These are phyloP conservation scores for Aurelia coerulea DNA, from an alignment of 30 jellyfish, hydroid and myxozoan species.

Conservation along the genomic window DNA sequence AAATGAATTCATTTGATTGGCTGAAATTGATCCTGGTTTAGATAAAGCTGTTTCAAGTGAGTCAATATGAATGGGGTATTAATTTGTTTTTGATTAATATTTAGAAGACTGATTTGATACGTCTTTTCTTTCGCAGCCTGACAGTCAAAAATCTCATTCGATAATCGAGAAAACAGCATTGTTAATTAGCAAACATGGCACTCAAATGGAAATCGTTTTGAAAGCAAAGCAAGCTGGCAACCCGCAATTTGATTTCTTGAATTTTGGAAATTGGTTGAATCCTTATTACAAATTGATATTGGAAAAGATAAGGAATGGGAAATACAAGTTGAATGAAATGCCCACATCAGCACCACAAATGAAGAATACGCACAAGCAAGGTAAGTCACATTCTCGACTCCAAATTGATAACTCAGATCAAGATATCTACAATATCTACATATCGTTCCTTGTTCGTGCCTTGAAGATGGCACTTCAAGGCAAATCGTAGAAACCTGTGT, in stretches of 20 bases:
- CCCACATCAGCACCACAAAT: neutral
- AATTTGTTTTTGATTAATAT: neutral
- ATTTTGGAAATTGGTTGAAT: slow-evolving; percentile 90
- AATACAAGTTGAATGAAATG: slow-evolving; percentile 37
- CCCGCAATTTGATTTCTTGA: slow-evolving; percentile 90
- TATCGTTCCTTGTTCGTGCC: too few relatives aligned
- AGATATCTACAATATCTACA: too few relatives aligned
- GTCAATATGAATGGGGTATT: too few relatives aligned
- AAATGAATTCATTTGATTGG: too few relatives aligned
- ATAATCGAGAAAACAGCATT: slow-evolving; percentile 93
- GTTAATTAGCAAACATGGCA: slow-evolving; percentile 89
- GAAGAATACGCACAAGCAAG: too few relatives aligned
- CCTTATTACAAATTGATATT: slow-evolving; percentile 89
- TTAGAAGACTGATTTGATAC: neutral
- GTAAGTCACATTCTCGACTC: neutral
- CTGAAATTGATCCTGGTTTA: too few relatives aligned
- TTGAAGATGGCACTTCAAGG: too few relatives aligned
- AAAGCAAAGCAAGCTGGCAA: slow-evolving; percentile 98
- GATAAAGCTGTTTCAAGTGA: too few relatives aligned
- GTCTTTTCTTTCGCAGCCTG: slow-evolving; percentile 79
- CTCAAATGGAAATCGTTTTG: slow-evolving; percentile 93
- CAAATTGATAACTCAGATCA: too few relatives aligned
- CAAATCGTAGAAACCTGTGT: too few relatives aligned
- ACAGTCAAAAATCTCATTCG: slow-evolving; percentile 81
- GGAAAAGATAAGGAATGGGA: slow-evolving; percentile 69